Base-by-base conservation (phyloP, 2,797 vertebrate genomes). In the Typhlichthys subterraneus region DNA sequence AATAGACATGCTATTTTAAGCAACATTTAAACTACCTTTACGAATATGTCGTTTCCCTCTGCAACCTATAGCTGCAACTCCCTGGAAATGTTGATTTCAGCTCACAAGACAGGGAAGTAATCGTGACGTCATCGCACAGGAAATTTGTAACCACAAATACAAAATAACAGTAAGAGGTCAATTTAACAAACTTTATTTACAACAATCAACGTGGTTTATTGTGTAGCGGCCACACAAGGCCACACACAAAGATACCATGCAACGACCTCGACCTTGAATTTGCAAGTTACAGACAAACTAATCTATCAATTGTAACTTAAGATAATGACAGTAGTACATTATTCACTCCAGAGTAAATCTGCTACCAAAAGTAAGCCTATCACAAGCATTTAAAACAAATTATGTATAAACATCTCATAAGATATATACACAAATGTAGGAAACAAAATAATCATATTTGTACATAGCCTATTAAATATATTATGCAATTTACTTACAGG, bases 61-160 rank as follows among this genome's bases (percentile, higher is more conserved):
- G 38, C 38, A 42, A 9, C 38, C 23, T 23, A 23, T 23, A 23
- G 38, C 38, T 9, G 38, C 38, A 42, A 9, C 38, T 42, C 7
- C 38, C 5, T 42, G 38, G 38, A 42, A 7, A 42, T 42, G 38
- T 13, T 31, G 45, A 71, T 69, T 59, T 52, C 49, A 67, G 63
- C 13, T 12, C 1, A 50, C 31, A 70, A 4, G 70, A 19, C 1
- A 15, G 12, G 63, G 69, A 73, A 62, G 73, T 73, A 15, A 74
- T 81, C 75, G 82, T 76, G 79, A 85, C 60, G 75, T 47, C 61
- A 56, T 23, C 33, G 11, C 5, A 42, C 38, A 42, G 38, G 8
- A 42, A 42, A 29, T 29, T 4, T 29, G 23, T 29, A 29, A 29
- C 3, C 4, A 29, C 23, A 29, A 29, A 29, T 29, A 29, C 4